Evolutionary conservation across 1,140 invertebrate genomes (phyloP), one percentile per base, ranked within the genome.

Genomic region (Spodoptera frugiperda): DNA sequence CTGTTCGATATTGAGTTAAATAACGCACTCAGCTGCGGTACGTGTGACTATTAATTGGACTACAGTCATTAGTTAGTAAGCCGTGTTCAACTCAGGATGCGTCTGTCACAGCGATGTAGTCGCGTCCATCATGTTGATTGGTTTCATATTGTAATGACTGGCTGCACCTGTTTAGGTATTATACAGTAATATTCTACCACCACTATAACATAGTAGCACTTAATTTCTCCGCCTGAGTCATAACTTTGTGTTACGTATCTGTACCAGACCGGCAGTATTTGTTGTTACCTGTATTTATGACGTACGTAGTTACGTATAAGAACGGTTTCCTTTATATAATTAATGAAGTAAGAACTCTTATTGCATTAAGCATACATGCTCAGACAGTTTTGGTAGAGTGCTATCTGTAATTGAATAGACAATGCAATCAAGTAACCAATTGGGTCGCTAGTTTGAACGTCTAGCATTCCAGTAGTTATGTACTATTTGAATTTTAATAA

Each of bases 11-110:
- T 78, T 59, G 44, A 57, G 74, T 78, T 21, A 55, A 81, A 87
- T 86, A 84, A 85, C 88, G 79, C 39, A 82, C 85, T 80, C 83
- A 85, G 74, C 74, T 78, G 75, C 79, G 78, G 81, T 85, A 87
- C 80, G 81, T 84, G 81, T 84, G 84, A 76, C 79, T 88, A 88
- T 87, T 87, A 88, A 90, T 90, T 89, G 88, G 82, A 78, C 78
- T 81, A 74, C 72, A 79, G 82, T 83, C 82, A 86, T 87, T 88
- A 87, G 82, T 86, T 86, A 83, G 71, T 78, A 72, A 77, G 78
- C 74, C 83, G 78, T 78, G 80, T 79, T 78, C 78, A 54, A 77
- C 74, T 70, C 73, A 79, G 78, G 65, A 83, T 73, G 67, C 72
- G 78, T 73, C 72, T 73, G 78, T 79, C 78, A 77, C 71, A 55